Percentiles rank a stretch among this genome's conserved stretches.
phyloP scores from a whole-genome alignment of 2,888 invertebrate species.

The Drosophila crucigera region DNA sequence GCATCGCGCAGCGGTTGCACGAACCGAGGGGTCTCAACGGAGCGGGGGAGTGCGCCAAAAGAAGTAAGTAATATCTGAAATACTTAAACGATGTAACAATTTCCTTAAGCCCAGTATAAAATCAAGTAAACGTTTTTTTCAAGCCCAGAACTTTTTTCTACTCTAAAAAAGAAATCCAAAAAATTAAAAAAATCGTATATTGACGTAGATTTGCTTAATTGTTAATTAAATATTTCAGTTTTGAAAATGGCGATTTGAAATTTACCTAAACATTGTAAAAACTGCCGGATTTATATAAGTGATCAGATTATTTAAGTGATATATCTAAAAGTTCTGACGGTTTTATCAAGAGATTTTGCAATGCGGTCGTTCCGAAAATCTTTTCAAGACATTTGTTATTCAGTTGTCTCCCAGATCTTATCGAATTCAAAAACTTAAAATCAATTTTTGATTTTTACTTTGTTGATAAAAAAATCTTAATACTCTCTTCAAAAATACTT shows the following conservation, averaged over 20 bases:
- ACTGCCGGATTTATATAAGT: neutral
- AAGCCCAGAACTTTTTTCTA: neutral
- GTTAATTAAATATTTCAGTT: neutral
- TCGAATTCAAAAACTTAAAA: neutral
- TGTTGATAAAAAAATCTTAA: neutral
- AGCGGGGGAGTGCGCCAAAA: slow-evolving; percentile 48
- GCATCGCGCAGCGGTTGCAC: slow-evolving; percentile 66
- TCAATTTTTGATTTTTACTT: neutral
- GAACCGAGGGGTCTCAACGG: slow-evolving; percentile 61
- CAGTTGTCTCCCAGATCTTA: neutral
- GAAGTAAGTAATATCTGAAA: slow-evolving; percentile 55
- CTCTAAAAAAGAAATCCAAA: neutral
- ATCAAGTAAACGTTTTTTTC: neutral
- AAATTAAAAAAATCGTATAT: neutral
- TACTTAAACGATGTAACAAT: neutral
- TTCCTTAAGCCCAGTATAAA: neutral
- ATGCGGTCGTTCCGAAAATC: neutral
- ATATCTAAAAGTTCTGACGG: neutral
- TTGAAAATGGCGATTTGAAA: neutral
- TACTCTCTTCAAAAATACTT: neutral
- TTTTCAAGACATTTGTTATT: neutral
- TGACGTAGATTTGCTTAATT: neutral
- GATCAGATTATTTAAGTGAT: neutral
- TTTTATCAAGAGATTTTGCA: neutral
- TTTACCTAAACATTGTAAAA: neutral